Evolutionary conservation across 2,113 vertebrate species (phyloP), one percentile per base, ranked within the genome.

Genomic region (Pachyramphus minor): DNA sequence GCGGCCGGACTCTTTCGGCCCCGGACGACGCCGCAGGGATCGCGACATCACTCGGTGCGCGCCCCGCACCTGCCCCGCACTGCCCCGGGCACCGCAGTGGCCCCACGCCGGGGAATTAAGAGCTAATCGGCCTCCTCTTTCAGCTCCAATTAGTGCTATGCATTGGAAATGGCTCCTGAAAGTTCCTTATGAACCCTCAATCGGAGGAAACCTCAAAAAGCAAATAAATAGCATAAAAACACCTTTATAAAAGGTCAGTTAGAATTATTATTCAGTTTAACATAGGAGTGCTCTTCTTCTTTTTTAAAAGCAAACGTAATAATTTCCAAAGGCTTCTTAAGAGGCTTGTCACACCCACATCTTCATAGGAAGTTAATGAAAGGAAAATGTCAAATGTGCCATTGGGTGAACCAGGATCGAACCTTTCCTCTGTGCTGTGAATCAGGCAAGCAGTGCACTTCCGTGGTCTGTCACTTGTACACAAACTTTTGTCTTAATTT

Each of bases 271-370:
- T 25, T 90, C 59, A 30, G 2, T 18, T 47, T 39, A 63, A 52
- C 7, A 8, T 1, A 44, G 45, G 39, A 84, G 68, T 15, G 84
- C 6, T 59, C 67, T 55, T 33, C 68, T 41, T 67, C 30, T 49
- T 84, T 80, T 81, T 64, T 56, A 30, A 73, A 72, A 67, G 37
- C 33, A 74, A 92, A 47, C 13, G 17, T 19, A 72, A 67, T 84
- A 31, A 73, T 47, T 90, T 81, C 35, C 47, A 72, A 86, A 90
- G 25, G 28, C n/a, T 89, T 84, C 72, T 74, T 67, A 93, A 95
- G 39, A 7, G 23, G n/a, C 33, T 84, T 64, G 35, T 67, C 30
- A 63, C 52, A 72, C 35, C 27, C 76, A 74, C 18, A 1, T 19
- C 60, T 86, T 87, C 35, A 39, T 47, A 14, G 0, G 12, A 69